Base-by-base conservation (phyloP, 1,140 invertebrate species). In the Magallana ariakensis region DNA sequence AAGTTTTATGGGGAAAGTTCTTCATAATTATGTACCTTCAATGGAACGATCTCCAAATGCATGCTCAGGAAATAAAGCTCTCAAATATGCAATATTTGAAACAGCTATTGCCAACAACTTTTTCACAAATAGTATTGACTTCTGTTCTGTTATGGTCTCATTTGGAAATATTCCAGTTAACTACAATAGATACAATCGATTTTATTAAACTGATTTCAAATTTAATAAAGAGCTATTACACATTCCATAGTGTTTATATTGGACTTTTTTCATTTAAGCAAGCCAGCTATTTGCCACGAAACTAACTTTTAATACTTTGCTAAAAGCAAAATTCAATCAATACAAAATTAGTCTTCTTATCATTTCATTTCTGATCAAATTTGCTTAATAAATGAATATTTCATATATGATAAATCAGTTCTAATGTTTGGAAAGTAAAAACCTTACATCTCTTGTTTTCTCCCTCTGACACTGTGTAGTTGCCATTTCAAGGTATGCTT, bases 11-110 rank as follows among this genome's bases (percentile, higher is more conserved):
- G 33, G 33, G 33, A 46, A 46, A 46, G 33, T 54, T n/a, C 33
- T 70, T 13, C 55, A 57, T 10, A n/a, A 13, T 3, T 83, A 80
- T 26, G 83, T 88, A 95, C 94, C 94, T 92, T 94, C 94, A 56
- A 95, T 85, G 84, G 92, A 92, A 88, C 93, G 92, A 84, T 94
- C 94, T 75, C 93, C 93, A 92, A 94, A 95, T 56, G 94, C 93
- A 91, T 92, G 89, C 87, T 95, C 95, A 80, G 95, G 95, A 88
- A 95, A 95, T 80, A 95, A 94, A 56, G 92, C 93, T 90, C 95
- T 92, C 9, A 95, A 85, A 88, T 95, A 95, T 7, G 94, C 93
- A 85, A 95, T 94, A 57, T 94, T 95, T 9, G 95, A 95, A n/a
- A 95, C 90, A 15, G 95, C 92, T 13, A 95, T 93, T 83, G 94